Base-by-base conservation (phyloP, 1,140 invertebrate genomes). In the Drosophila repletoides region DNA sequence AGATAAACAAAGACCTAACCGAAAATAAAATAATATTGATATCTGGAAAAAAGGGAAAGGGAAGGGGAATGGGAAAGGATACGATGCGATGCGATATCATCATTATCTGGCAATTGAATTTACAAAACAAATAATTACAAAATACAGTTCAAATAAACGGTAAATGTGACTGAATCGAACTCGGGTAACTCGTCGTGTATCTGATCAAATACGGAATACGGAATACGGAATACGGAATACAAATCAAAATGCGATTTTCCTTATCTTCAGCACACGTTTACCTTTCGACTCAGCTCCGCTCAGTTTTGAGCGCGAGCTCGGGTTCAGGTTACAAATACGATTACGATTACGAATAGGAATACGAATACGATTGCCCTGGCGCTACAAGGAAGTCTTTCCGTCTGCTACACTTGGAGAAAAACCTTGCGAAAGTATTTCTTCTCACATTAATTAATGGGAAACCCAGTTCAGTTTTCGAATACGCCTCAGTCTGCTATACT, bases 91-190 rank as follows among this genome's bases (percentile, higher is more conserved):
- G 48, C 53, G 36, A n/a, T 52, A 52, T 46, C 65, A 55, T 80
- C 71, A 80, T 80, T 80, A 80, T 80, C 76, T 80, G 76, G 55
- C 76, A 80, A 80, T 80, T 80, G 76, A 75, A 81, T 80, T 79
- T 73, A 76, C 76, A 72, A 80, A 72, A 40, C 72, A 80, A 80
- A 80, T 79, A 80, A 80, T 81, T 80, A 80, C 72, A 61, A 64
- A 59, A 65, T 72, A 67, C 60, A 64, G 58, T 59, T 53, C 67
- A 81, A 80, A 80, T 67, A 80, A 10, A 38, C 31, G 36, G 22
- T 43, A 61, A 51, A 67, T 55, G 59, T 55, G 48, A 63, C 65
- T 68, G 48, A 59, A 29, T 61, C 58, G 58, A 45, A 17, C 45
- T 28, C 45, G 12, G 14, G 26, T 26, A 31, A 48, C 15, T 15